Conservation (phyloP, 2,113 vertebrate genomes). For the Hippocampus comes region DNA sequence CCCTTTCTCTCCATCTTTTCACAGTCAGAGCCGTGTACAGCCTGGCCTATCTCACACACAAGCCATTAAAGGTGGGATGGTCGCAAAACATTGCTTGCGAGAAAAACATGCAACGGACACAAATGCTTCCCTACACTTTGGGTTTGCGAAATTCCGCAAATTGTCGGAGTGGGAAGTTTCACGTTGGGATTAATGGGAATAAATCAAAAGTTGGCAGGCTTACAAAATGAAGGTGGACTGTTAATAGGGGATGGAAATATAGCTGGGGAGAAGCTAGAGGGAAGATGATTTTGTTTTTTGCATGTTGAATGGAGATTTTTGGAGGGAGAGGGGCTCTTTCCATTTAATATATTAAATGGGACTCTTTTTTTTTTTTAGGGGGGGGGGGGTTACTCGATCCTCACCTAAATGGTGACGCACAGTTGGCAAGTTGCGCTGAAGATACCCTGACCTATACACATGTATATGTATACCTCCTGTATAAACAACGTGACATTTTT, state of each 20-base stretch:
- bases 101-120: conserved; percentile 5
- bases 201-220: background rate
- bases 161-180: background rate
- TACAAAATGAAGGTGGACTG: background rate
- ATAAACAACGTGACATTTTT: too few species aligned
- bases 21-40: conserved; percentile 56
- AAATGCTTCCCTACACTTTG: background rate
- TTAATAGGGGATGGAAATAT: background rate
- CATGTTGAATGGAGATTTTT: too few species aligned
- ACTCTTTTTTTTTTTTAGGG: too few species aligned
- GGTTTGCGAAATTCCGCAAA: background rate
- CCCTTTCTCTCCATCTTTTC: conserved; percentile 52
- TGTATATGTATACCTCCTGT: too few species aligned
- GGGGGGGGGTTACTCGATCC: too few species aligned
- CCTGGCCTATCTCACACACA: conserved; percentile 58
- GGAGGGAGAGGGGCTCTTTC: too few species aligned
- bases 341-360: too few species aligned
- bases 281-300: too few species aligned
- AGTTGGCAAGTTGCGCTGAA: too few species aligned
- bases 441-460: too few species aligned
- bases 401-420: too few species aligned
- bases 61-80: conserved; percentile 50
- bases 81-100: conserved; percentile 6
- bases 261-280: background rate
- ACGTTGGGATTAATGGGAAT: background rate